These are phyloP conservation scores for Rhagonycha fulva DNA, from an alignment of 2,888 invertebrate genomes.

Conservation along the genomic window DNA sequence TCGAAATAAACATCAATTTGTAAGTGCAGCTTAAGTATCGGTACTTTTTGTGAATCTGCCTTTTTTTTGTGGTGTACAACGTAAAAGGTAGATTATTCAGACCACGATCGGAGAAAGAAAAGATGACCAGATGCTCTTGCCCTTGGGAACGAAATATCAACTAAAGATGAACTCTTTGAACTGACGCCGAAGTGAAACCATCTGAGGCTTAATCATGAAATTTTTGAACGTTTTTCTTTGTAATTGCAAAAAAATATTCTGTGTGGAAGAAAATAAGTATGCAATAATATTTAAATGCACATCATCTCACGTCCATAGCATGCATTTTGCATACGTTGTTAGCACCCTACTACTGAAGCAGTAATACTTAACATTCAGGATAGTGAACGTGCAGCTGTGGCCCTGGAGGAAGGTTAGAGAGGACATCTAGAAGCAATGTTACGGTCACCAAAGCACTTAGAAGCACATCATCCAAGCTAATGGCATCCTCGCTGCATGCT, in stretches of 20 bases:
- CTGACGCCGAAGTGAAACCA: background rate
- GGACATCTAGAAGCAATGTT: slow-evolving; percentile 25
- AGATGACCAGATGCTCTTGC: background rate
- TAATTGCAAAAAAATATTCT: background rate
- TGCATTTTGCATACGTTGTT: slow-evolving; percentile 27
- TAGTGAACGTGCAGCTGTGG: slow-evolving; percentile 27
- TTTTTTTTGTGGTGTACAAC: background rate
- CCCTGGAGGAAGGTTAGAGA: slow-evolving; percentile 25
- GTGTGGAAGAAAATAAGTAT: slow-evolving; percentile 5
- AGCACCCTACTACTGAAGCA: slow-evolving; percentile 21
- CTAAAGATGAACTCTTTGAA: background rate
- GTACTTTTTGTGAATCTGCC: no score
- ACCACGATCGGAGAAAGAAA: background rate
- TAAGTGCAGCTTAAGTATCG: no score
- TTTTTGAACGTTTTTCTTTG: background rate
- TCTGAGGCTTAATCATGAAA: background rate
- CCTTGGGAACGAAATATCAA: background rate
- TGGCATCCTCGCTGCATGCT: slow-evolving; percentile 20
- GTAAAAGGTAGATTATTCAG: background rate
- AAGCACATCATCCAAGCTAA: slow-evolving; percentile 27
- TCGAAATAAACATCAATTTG: no score
- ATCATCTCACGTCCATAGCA: slow-evolving; percentile 21
- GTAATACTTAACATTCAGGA: slow-evolving; percentile 31
- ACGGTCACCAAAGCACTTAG: slow-evolving; percentile 25
- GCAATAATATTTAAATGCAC: slow-evolving; percentile 19